Conservation (phyloP, 2,797 vertebrate species). For the Paramormyrops hopkinsi region DNA sequence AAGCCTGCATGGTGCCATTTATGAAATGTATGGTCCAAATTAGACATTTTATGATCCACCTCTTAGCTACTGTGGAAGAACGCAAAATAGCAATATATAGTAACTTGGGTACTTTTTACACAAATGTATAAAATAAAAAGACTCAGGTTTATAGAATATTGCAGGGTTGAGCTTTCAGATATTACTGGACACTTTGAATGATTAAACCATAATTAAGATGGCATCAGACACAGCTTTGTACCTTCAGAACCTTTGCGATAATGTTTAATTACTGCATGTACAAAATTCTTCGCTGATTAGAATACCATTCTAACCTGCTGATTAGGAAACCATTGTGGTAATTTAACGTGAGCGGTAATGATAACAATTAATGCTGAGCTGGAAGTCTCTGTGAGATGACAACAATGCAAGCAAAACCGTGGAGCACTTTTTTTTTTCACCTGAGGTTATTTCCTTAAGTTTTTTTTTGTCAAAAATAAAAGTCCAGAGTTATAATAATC, state of each 20-base stretch:
- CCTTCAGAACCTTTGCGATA: not conserved
- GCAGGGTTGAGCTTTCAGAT: not conserved
- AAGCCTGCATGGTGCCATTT: not conserved
- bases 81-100: not conserved
- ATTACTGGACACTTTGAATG: slow-evolving; percentile 8
- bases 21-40: not conserved
- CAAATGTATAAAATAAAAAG: not conserved
- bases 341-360: not conserved
- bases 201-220: slow-evolving; percentile 11
- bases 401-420: not conserved
- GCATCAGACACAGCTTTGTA: not conserved
- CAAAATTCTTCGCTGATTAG: not conserved
- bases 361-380: slow-evolving; percentile 8
- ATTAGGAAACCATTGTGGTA: not conserved
- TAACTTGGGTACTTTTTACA: not conserved
- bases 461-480: not conserved
- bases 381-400: not conserved
- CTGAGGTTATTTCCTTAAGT: not conserved
- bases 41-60: not conserved
- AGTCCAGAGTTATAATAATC: not conserved
- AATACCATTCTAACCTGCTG: slow-evolving; percentile 3
- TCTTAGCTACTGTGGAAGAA: not conserved
- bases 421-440: not conserved
- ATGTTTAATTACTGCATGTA: not conserved
- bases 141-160: not conserved